Evolutionary conservation across 2,797 vertebrate genomes (phyloP).

Genomic region (Xyrichtys novacula): DNA sequence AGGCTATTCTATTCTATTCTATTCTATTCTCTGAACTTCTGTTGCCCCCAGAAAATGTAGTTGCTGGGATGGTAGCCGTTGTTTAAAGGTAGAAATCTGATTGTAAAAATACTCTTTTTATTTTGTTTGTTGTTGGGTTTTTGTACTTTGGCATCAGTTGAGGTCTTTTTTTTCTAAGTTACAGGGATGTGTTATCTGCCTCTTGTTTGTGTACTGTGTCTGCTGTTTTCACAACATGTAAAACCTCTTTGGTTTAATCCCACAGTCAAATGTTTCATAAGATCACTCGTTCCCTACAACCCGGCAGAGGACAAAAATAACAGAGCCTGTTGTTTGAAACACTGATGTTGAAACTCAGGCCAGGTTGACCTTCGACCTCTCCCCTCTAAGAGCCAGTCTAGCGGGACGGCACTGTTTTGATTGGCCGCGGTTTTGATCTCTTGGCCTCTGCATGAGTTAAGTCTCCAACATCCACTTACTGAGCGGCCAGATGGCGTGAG

Average conservation of each 20-base stretch:
- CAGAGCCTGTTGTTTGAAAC: constrained; percentile 13
- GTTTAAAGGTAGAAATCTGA: no score
- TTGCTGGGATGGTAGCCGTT: no score
- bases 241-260: neutral
- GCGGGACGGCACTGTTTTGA: constrained; percentile 37
- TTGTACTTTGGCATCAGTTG: no score
- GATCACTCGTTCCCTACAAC: neutral
- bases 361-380: constrained; percentile 41
- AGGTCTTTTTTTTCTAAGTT: no score
- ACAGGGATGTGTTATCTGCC: no score
- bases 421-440: constrained; percentile 44
- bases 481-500: constrained; percentile 51
- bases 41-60: no score
- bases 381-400: constrained; percentile 8
- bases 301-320: constrained; percentile 1
- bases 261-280: neutral
- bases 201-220: no score
- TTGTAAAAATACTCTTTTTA: no score
- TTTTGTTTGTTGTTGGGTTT: no score
- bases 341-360: constrained; percentile 37
- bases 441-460: constrained; percentile 34
- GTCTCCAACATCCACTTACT: constrained; percentile 51
- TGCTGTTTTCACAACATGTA: no score
- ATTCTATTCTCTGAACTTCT: no score
- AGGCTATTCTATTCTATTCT: no score